Conservation (phyloP, 2,888 invertebrate genomes). For the Tenthredo scrophulariae region DNA sequence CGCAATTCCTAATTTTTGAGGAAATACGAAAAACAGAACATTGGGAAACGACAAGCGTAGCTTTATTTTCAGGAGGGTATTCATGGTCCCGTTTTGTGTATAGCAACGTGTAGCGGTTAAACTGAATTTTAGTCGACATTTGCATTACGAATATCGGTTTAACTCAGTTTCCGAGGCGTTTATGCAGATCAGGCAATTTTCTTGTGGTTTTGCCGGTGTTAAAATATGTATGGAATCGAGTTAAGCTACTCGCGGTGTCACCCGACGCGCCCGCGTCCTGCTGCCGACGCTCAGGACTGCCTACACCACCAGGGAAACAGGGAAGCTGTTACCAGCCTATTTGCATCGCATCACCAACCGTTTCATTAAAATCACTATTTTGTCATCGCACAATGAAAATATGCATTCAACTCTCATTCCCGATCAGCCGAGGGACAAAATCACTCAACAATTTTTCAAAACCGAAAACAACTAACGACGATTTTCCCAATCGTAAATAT, state of each 20-base stretch:
- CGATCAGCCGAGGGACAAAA: background rate
- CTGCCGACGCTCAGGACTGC: slow-evolving; percentile 61
- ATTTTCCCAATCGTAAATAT: background rate
- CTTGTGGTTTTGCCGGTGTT: slow-evolving; percentile 76
- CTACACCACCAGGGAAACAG: slow-evolving; percentile 70
- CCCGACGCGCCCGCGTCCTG: slow-evolving; percentile 54
- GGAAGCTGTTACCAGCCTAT: slow-evolving; percentile 77
- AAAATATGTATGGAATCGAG: slow-evolving; percentile 78
- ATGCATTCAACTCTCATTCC: slow-evolving; percentile 46
- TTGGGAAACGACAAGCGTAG: background rate
- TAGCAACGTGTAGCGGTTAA: slow-evolving; percentile 47
- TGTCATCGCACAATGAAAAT: slow-evolving; percentile 59
- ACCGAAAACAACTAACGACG: background rate
- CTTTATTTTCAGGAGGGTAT: slow-evolving; percentile 13
- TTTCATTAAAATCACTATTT: slow-evolving; percentile 72
- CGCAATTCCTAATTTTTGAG: background rate
- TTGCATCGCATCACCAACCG: slow-evolving; percentile 74
- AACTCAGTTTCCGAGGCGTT: slow-evolving; percentile 74
- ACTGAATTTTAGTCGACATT: slow-evolving; percentile 46
- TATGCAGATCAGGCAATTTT: slow-evolving; percentile 77
- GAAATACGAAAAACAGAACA: background rate
- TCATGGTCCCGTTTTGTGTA: slow-evolving; percentile 25
- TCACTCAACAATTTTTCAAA: background rate
- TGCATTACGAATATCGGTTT: slow-evolving; percentile 60
- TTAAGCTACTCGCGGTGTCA: slow-evolving; percentile 71